Percentiles rank a stretch among this genome's conserved stretches.
Conservation (phyloP, 2,113 vertebrate genomes). For the Pardalotus punctatus region DNA sequence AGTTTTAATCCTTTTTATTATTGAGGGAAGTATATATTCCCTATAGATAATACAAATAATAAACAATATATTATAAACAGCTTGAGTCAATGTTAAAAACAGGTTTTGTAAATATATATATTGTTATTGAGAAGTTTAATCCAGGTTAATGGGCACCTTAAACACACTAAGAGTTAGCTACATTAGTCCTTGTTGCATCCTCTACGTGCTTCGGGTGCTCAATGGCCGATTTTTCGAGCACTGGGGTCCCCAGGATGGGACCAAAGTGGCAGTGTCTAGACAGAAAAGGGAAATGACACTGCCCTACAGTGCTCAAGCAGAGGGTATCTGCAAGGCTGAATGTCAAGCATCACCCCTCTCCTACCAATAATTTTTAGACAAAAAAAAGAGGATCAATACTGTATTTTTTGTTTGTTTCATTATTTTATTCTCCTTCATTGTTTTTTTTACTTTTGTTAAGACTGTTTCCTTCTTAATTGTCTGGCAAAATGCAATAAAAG, state of each 20-base stretch:
- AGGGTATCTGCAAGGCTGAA: background rate
- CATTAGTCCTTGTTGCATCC: background rate
- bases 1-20: background rate
- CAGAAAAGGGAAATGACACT: background rate
- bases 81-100: background rate
- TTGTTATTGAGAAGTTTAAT: background rate
- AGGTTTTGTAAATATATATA: background rate
- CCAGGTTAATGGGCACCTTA: background rate
- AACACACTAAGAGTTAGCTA: background rate
- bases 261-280: background rate
- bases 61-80: background rate
- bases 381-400: background rate
- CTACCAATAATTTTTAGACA: background rate
- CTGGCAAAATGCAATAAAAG: background rate
- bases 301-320: accelerated
- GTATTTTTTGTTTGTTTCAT: background rate
- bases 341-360: background rate
- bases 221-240: background rate
- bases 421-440: background rate
- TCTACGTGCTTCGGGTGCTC: background rate
- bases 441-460: background rate
- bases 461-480: background rate
- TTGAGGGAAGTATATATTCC: background rate
- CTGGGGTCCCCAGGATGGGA: background rate
- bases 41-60: background rate